Evolutionary conservation across 1,140 invertebrate species (phyloP).

Genomic region (Macrobrachium rosenbergii): DNA sequence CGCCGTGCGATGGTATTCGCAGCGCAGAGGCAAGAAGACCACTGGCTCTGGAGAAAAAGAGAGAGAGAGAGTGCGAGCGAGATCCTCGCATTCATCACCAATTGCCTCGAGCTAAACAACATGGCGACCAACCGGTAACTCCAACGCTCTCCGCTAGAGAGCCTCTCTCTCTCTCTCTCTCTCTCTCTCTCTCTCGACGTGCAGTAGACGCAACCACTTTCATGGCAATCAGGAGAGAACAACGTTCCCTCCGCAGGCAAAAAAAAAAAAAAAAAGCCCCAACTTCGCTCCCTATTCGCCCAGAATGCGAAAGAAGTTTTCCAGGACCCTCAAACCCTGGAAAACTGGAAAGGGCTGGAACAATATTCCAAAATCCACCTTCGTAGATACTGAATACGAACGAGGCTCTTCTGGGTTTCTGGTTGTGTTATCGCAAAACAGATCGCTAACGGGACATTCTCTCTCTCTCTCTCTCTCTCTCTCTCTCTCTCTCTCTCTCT

Average conservation of each 20-base stretch:
- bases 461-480: slow-evolving; percentile 17
- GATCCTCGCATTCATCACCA: slow-evolving; percentile 60
- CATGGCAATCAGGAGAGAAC: neutral
- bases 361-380: too few relatives aligned
- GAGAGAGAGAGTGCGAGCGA: too few relatives aligned
- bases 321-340: too few relatives aligned
- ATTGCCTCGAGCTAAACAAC: slow-evolving; percentile 54
- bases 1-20: slow-evolving; percentile 36
- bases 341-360: too few relatives aligned
- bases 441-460: neutral
- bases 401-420: neutral
- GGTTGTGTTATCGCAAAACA: too few relatives aligned
- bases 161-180: slow-evolving; percentile 37
- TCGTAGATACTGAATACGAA: neutral
- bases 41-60: slow-evolving; percentile 31
- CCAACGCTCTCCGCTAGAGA: slow-evolving; percentile 52
- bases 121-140: slow-evolving; percentile 61
- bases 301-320: too few relatives aligned
- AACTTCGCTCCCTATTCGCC: too few relatives aligned
- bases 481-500: slow-evolving; percentile 24
- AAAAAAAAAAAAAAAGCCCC: too few relatives aligned
- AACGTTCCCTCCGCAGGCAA: neutral
- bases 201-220: neutral
- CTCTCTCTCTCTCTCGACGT: slow-evolving; percentile 14
- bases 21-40: slow-evolving; percentile 55